These are phyloP conservation scores for Arion vulgaris DNA, from an alignment of 1,140 invertebrate genomes.

Conservation along the genomic window DNA sequence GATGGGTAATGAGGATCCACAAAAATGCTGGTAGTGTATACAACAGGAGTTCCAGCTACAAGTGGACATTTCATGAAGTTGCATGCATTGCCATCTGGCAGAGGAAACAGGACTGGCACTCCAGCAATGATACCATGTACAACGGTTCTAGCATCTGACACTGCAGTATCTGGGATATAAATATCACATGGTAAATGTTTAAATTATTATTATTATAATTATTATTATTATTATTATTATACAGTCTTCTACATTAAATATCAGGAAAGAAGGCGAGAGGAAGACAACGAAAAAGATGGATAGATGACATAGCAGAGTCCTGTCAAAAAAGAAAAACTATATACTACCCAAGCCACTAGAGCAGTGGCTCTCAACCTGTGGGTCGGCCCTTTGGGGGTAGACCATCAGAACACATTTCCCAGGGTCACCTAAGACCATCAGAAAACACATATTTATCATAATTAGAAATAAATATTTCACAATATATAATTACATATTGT, in stretches of 20 bases:
- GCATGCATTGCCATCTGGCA: constrained; percentile 24
- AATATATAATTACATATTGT: too few relatives aligned
- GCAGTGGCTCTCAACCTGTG: too few relatives aligned
- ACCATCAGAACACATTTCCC: too few relatives aligned
- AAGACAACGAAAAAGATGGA: too few relatives aligned
- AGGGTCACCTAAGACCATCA: too few relatives aligned
- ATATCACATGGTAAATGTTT: too few relatives aligned
- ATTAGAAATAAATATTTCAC: too few relatives aligned
- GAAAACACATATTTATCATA: too few relatives aligned
- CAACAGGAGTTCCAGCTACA: neutral
- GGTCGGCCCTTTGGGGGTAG: too few relatives aligned
- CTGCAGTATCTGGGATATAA: constrained; percentile 6
- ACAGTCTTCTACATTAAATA: neutral
- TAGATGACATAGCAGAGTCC: neutral
- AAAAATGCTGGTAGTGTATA: neutral
- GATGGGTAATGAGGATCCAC: neutral
- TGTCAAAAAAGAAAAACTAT: neutral
- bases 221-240: too few relatives aligned
- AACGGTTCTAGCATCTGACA: constrained; percentile 20
- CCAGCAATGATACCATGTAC: constrained; percentile 34
- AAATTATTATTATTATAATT: too few relatives aligned
- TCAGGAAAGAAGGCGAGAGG: neutral
- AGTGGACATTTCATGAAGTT: constrained; percentile 33
- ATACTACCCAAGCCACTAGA: neutral
- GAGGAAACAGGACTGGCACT: constrained; percentile 23